phyloP scores from a whole-genome alignment of 2,797 vertebrate genomes.

The Hemitrygon akajei region DNA sequence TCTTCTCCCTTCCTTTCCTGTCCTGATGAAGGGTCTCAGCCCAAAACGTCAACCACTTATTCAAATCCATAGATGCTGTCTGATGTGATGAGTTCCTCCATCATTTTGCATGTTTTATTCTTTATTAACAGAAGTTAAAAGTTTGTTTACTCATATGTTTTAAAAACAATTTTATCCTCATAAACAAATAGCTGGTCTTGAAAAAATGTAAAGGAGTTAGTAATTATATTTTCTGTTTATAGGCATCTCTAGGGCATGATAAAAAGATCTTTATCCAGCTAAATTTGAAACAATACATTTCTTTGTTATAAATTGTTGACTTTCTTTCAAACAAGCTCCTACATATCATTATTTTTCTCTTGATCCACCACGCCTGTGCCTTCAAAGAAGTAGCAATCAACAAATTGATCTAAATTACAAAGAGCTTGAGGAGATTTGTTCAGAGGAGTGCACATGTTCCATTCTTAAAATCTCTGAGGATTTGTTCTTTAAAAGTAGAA shows the following conservation, averaged over 20 bases:
- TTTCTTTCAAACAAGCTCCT: not conserved
- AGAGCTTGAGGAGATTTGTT: slow-evolving; percentile 17
- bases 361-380: not conserved
- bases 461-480: slow-evolving; percentile 1
- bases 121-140: not conserved
- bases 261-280: not conserved
- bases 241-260: not conserved
- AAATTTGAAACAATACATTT: slow-evolving; percentile 9
- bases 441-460: slow-evolving; percentile 17
- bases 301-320: slow-evolving; percentile 29
- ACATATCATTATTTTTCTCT: not conserved
- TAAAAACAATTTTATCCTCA: not conserved
- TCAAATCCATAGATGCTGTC: too few relatives aligned
- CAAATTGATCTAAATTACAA: slow-evolving; percentile 32
- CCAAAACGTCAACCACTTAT: too few relatives aligned
- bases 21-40: too few relatives aligned
- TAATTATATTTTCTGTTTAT: not conserved
- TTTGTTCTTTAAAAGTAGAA: not conserved
- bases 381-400: slow-evolving; percentile 14
- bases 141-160: not conserved
- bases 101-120: too few relatives aligned
- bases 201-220: not conserved
- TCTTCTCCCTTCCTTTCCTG: too few relatives aligned
- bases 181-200: not conserved
- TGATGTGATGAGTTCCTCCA: too few relatives aligned